Base-by-base conservation (phyloP, 37 sponge, comb jelly and placozoan species). In the Agelas oroides region DNA sequence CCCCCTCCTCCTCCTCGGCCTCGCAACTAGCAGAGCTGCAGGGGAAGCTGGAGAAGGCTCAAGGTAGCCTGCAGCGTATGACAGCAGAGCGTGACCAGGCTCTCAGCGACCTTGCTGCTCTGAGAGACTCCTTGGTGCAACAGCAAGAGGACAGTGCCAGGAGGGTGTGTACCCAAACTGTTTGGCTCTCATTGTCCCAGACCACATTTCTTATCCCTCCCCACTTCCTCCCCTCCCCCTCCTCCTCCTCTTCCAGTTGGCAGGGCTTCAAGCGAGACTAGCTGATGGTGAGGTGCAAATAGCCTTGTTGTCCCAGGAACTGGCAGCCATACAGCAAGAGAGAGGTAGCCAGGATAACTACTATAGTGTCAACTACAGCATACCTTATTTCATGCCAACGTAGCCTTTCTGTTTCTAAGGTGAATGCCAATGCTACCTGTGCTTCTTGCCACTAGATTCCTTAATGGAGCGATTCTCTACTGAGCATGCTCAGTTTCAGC, bases 31-130 rank as follows among this genome's bases (percentile, higher is more conserved):
- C 30, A 2, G 65, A 84, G 56, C 52, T 84, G 41, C 32, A 84
- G 46, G 80, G 65, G 0, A 73, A 79, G 59, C 35, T 65, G 59
- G 37, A 70, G 35, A 46, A 54, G 19, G 59, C 79, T 53, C 28
- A 39, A 46, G 38, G 68, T 31, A 30, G 19, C 0, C 27, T 90
- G 33, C 75, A 80, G 52, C 24, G 35, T 18, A 55, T 85, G 71
- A 80, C 70, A 1, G 32, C 63, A 1, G 86, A 90, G 53, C 74
- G 81, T 58, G 91, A 90, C 76, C 86, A 85, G 55, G 80, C 86
- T 21, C 33, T 63, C 61, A 65, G 58, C 55, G 91, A 90, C 60
- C 71, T 80, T 41, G 17, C 75, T 59, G 81, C 81, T 5, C 70
- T 90, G 37, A 53, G 86, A 36, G 86, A 90, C 24, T 52, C 90